Evolutionary conservation across 92 coral and sea anemone genomes (phyloP).

Genomic region (Umimayanthus chanpuru): DNA sequence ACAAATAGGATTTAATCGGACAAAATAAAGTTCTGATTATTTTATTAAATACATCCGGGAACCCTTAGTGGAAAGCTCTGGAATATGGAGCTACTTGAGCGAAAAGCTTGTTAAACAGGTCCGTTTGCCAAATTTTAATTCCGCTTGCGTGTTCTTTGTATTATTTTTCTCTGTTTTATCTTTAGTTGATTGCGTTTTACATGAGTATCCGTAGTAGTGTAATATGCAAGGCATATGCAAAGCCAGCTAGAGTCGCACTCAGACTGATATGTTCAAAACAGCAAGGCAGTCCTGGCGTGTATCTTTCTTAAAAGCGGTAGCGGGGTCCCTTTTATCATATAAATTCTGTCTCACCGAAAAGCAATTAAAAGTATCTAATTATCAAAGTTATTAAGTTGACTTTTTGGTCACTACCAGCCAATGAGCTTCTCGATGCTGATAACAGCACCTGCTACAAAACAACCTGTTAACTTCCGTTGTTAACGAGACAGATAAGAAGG

Average conservation of each 20-base stretch:
- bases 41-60: constrained; percentile 23
- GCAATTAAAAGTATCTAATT: not conserved
- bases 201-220: not conserved
- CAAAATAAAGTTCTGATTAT: constrained; percentile 9
- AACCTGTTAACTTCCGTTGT: no score
- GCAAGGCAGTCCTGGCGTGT: no score
- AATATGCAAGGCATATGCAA: not conserved
- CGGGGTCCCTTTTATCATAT: not conserved
- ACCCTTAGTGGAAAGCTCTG: not conserved
- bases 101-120: not conserved
- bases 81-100: not conserved
- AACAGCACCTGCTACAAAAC: no score
- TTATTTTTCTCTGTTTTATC: not conserved
- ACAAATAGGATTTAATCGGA: constrained; percentile 15
- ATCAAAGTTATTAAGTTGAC: not conserved
- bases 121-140: not conserved
- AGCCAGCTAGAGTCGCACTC: not conserved
- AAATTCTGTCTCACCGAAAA: not conserved
- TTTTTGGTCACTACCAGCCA: not conserved
- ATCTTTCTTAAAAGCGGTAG: not conserved
- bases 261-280: not conserved
- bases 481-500: no score
- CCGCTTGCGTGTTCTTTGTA: not conserved
- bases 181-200: not conserved
- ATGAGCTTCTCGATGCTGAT: no score